These are phyloP conservation scores for Apodemia duryi DNA, from an alignment of 2,888 invertebrate species.

Conservation along the genomic window DNA sequence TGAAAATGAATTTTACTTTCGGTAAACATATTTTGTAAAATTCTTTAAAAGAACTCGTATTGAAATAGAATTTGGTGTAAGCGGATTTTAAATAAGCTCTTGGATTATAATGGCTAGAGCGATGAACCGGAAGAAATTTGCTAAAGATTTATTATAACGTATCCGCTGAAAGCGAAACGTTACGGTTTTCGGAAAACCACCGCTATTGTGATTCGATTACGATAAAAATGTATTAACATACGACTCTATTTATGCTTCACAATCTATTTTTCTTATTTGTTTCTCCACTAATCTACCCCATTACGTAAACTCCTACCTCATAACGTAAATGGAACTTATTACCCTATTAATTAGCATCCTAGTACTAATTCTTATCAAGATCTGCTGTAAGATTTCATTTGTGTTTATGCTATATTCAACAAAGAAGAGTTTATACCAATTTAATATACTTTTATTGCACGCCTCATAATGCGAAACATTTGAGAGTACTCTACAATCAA, in stretches of 20 bases:
- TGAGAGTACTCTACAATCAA: no score
- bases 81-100: background rate
- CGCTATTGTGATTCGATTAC: slow-evolving; percentile 6
- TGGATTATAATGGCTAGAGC: slow-evolving; percentile 10
- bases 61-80: background rate
- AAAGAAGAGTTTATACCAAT: no score
- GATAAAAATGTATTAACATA: slow-evolving; percentile 13
- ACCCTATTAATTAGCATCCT: no score
- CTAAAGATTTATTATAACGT: slow-evolving; percentile 9
- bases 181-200: slow-evolving; percentile 9
- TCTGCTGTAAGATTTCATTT: no score
- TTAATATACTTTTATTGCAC: no score
- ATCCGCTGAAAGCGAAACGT: slow-evolving; percentile 5
- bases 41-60: background rate
- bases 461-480: no score
- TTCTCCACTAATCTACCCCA: background rate
- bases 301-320: background rate
- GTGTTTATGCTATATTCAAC: no score
- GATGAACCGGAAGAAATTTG: slow-evolving; percentile 15
- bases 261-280: slow-evolving; percentile 8
- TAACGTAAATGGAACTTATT: background rate
- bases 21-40: no score
- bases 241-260: background rate
- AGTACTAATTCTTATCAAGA: no score
- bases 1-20: no score